Conservation (phyloP, 2,888 invertebrate genomes). For the Amphimallon solstitiale region DNA sequence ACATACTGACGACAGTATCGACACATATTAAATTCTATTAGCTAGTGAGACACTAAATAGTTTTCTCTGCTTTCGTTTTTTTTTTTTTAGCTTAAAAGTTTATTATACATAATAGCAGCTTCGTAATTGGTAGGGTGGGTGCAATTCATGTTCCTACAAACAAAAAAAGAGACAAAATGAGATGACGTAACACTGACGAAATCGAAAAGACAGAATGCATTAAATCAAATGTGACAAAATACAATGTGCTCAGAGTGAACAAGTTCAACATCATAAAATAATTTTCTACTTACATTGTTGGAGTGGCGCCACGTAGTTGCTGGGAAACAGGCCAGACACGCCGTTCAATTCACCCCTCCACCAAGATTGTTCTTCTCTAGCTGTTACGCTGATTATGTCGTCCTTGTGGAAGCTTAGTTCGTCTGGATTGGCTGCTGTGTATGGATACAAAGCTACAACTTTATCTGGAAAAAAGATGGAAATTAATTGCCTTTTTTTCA, state of each 20-base stretch:
- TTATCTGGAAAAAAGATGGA: constrained; percentile 68
- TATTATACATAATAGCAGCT: constrained; percentile 50
- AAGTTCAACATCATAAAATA: not conserved
- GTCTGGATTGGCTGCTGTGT: constrained; percentile 93
- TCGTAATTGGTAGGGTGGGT: constrained; percentile 63
- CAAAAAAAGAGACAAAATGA: constrained; percentile 40
- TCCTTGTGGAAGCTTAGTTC: constrained; percentile 93
- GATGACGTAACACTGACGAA: constrained; percentile 5
- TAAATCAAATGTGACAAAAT: constrained; percentile 1
- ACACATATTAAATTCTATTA: constrained; percentile 36
- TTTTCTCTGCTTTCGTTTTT: constrained; percentile 18
- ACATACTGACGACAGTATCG: constrained; percentile 25
- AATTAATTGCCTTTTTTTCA: no score
- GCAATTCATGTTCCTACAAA: constrained; percentile 61
- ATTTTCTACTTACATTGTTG: constrained; percentile 68
- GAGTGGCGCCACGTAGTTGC: constrained; percentile 90
- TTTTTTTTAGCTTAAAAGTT: constrained; percentile 21
- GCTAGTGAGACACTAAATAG: constrained; percentile 40
- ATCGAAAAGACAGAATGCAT: not conserved
- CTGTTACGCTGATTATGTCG: constrained; percentile 88
- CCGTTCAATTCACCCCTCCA: constrained; percentile 96
- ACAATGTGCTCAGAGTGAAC: not conserved
- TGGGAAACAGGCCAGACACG: constrained; percentile 90
- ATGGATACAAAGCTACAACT: constrained; percentile 93
- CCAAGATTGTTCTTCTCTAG: constrained; percentile 96